These are phyloP conservation scores for Peromyscus californicus DNA, from an alignment of 2,113 vertebrate species.

Conservation along the genomic window DNA sequence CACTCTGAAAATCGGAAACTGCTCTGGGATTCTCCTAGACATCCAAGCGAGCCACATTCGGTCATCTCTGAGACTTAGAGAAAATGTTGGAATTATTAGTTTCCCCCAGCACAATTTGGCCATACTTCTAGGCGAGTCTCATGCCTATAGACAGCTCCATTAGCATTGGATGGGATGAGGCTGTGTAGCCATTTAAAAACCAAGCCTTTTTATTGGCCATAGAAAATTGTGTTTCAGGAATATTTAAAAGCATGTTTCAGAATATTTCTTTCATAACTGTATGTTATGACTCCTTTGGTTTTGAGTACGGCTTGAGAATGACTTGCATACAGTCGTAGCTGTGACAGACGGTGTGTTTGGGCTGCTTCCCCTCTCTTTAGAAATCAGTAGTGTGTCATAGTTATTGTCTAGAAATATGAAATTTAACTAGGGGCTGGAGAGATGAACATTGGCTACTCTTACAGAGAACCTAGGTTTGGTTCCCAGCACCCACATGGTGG, in stretches of 20 bases:
- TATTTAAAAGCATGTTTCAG: background rate
- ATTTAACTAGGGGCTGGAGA: background rate
- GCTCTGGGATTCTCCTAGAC: background rate
- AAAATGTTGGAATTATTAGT: background rate
- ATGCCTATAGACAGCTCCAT: background rate
- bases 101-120: background rate
- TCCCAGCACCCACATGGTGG: background rate
- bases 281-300: constrained; percentile 49
- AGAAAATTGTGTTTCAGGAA: constrained; percentile 19
- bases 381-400: constrained; percentile 42
- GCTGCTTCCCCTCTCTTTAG: constrained; percentile 51
- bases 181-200: constrained; percentile 14
- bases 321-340: background rate
- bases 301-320: constrained; percentile 15
- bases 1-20: background rate
- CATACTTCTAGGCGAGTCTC: background rate
- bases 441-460: background rate
- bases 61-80: background rate
- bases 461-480: background rate
- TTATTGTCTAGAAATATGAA: constrained; percentile 63
- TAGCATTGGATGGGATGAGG: background rate
- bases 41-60: background rate
- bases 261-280: constrained; percentile 42
- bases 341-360: constrained; percentile 47
- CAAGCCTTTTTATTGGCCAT: constrained; percentile 47